Base-by-base conservation (phyloP, 2,888 invertebrate species). In the Lasioglossum lativentre region DNA sequence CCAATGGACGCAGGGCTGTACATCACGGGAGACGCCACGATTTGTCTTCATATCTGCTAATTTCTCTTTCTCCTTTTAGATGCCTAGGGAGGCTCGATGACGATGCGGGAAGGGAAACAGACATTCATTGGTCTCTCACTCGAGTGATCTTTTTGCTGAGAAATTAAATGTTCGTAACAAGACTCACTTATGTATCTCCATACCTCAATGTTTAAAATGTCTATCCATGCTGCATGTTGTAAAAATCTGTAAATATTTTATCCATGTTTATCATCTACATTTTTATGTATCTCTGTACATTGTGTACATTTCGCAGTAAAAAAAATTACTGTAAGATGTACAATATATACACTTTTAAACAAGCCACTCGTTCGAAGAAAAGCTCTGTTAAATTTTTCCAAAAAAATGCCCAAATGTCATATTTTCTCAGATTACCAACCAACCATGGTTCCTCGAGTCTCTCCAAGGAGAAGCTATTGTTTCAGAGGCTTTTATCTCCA, bases 41-140 rank as follows among this genome's bases (percentile, higher is more conserved):
- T 84, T 77, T 78, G 78, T 85, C 85, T 85, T 83, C 84, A 56
- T 78, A 75, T 66, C 78, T 78, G 14, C 34, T 83, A 74, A 83
- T 84, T 84, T 66, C 71, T 75, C 52, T 30, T 83, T 59, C 70
- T 47, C 40, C 34, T 16, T 34, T 77, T 74, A 47, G 59, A 16
- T 63, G 59, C 30, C 30, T 16, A 6, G 30, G 27, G 12, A 27
- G 27, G 23, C 34, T 45, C 59, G n/a, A 75, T 79, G 72, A 63
- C 63, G 10, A n/a, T n/a, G 52, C 52, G 10, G 52, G 63, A 63
- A 63, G 16, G 16, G 30, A 30, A 27, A 63, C 27, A 63, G 63
- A 63, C 63, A 4, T 63, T 30, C 30, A 16, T 63, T n/a, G 52
- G 23, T 23, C 52, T 59, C 27, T 2, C 27, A 30, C 59, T 30